Base-by-base conservation (phyloP, 2,113 vertebrate species). In the Nerophis lumbriciformis region DNA sequence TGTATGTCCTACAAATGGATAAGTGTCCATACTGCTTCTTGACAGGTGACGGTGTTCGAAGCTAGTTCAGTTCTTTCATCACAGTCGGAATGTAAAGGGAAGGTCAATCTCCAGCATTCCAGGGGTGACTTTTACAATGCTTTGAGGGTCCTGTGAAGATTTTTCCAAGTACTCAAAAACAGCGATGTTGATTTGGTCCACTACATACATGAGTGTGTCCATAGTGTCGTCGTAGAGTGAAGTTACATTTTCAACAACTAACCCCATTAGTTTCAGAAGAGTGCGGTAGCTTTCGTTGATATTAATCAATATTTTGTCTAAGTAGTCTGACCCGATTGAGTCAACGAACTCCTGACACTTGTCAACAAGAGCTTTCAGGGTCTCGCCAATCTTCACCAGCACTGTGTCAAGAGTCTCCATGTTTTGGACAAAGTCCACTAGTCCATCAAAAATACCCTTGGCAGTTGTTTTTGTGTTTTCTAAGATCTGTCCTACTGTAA, bases 21-120 rank as follows among this genome's bases (percentile, higher is more conserved):
- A 65, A 76, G 47, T 68, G 72, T 86, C 64, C 54, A 68, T 71
- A 57, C 42, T 69, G 35, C 64, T 72, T 68, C 55, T 62, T 68
- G 81, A 77, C 54, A 83, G 78, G 70, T 77, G 69, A 78, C 75
- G 72, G 75, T 83, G 72, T 88, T 86, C 78, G 48, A 70, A 72
- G 65, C 64, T 51, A n/a, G 65, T 49, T 75, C 63, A 58, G 69
- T 77, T 48, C 71, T 48, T 48, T 83, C 54, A 72, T 90, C 73
- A 88, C 78, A 81, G 77, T 82, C 59, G 63, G 71, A 91, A 87
- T 45, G 79, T 56, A 68, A 88, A 81, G 65, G 89, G 92, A 63
- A 93, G 70, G 47, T 90, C 87, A 71, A 94, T 74, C 72, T 82
- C 91, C 53, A 97, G 76, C 71, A 87, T 91, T 78, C 87, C 92